Conservation (phyloP, 2,888 invertebrate genomes). For the Nebria salina region DNA sequence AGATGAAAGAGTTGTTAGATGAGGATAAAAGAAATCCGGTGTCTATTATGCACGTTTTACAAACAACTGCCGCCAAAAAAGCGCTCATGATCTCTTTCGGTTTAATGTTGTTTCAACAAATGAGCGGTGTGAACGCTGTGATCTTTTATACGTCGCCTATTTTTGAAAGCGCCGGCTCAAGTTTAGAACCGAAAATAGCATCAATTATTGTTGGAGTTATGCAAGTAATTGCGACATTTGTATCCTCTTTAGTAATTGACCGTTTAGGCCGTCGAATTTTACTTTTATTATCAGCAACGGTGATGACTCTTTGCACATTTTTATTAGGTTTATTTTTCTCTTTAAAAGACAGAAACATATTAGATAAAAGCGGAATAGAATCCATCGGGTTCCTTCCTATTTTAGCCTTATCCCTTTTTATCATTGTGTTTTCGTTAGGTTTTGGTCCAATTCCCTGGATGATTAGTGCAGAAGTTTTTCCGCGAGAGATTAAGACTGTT, state of each 20-base stretch:
- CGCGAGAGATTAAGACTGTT: slow-evolving; percentile 79
- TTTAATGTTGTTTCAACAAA: slow-evolving; percentile 90
- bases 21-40: slow-evolving; percentile 66
- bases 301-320: slow-evolving; percentile 76
- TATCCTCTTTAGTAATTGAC: slow-evolving; percentile 82
- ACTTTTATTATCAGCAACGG: slow-evolving; percentile 74
- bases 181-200: slow-evolving; percentile 68
- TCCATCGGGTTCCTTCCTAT: slow-evolving; percentile 80
- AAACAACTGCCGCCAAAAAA: slow-evolving; percentile 71
- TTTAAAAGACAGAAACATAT: slow-evolving; percentile 58
- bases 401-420: slow-evolving; percentile 77
- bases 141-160: slow-evolving; percentile 83
- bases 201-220: slow-evolving; percentile 86
- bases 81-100: slow-evolving; percentile 78
- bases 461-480: slow-evolving; percentile 84
- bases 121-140: slow-evolving; percentile 85
- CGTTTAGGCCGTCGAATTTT: slow-evolving; percentile 81
- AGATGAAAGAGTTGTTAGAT: slow-evolving; percentile 68
- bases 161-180: slow-evolving; percentile 71
- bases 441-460: slow-evolving; percentile 91
- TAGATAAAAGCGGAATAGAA: slow-evolving; percentile 62
- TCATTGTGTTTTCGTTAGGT: slow-evolving; percentile 83
- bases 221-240: slow-evolving; percentile 80
- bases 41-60: slow-evolving; percentile 68
- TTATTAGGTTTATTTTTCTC: slow-evolving; percentile 79